Evolutionary conservation across 1,140 invertebrate genomes (phyloP), one percentile per base, ranked within the genome.

Genomic region (Ctenoplectra terminalis): DNA sequence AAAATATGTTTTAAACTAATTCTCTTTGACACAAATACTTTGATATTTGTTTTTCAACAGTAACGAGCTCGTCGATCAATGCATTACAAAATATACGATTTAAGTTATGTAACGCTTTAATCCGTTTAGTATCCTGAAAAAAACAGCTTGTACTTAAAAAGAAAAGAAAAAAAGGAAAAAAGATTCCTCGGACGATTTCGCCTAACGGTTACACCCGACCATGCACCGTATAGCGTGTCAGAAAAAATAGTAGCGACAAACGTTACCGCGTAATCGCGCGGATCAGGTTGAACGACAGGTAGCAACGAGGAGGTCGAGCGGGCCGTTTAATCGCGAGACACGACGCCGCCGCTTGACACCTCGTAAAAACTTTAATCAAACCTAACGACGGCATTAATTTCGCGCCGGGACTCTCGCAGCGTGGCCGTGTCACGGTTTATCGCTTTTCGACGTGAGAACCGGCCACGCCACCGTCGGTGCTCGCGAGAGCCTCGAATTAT

Each of bases 291-390:
- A 70, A 73, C 40, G 60, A 54, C 50, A 71, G 67, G 48, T 50
- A 58, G 58, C 70, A 31, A 20, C 52, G 56, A 17, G 31, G 29
- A 74, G 66, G 58, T 61, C 58, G 69, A 72, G 71, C 48, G 78
- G 67, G 71, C 73, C 79, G 61, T 85, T 88, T 88, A 90, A 90
- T 90, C 84, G 84, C 75, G 82, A 77, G 82, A 81, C 64, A 60
- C 78, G 72, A 83, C 69, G 78, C 81, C 66, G 56, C 29, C 76
- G 79, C 85, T 89, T 87, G 89, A 90, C 88, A 90, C 81, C 86
- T 83, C 81, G 71, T 90, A 90, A 90, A 90, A 90, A 86, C 64
- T 90, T 90, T 90, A 87, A 90, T 90, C 87, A 90, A 86, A 84
- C 75, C 81, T 85, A 89, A 90, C 84, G 84, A 83, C 63, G 75